Conservation (phyloP, 1,140 invertebrate genomes). For the Dysdera silvatica region DNA sequence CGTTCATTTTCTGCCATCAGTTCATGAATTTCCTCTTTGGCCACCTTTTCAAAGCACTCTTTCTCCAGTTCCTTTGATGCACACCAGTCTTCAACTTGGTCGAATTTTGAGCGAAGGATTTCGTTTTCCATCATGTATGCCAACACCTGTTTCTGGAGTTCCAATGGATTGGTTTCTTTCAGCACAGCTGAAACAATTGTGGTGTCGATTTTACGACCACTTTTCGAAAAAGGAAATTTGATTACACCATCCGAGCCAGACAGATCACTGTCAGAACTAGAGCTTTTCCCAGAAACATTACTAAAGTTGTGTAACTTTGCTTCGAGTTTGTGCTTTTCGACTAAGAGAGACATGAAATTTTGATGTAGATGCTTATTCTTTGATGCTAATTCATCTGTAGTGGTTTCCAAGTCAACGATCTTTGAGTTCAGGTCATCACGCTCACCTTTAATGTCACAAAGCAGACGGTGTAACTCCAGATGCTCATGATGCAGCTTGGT, state of each 20-base stretch:
- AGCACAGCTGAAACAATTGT: conserved; percentile 72
- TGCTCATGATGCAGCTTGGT: not conserved
- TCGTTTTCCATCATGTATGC: conserved; percentile 74
- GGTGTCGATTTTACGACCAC: conserved; percentile 28
- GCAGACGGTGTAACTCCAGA: not conserved
- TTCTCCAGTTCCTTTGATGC: not conserved
- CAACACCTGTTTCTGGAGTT: conserved; percentile 72
- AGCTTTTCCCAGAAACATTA: conserved; percentile 40
- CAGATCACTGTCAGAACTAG: not conserved
- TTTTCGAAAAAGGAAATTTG: too few species aligned
- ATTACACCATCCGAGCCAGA: not conserved
- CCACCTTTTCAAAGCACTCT: conserved; percentile 6
- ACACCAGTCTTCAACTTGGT: conserved; percentile 5
- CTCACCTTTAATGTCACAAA: not conserved
- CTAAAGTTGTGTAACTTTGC: conserved; percentile 46
- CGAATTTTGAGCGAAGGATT: conserved; percentile 46
- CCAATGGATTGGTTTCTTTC: conserved; percentile 65
- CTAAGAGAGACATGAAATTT: not conserved
- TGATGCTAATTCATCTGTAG: not conserved
- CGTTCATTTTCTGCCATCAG: conserved; percentile 25
- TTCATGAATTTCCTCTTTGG: conserved; percentile 9
- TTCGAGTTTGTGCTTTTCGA: conserved; percentile 48
- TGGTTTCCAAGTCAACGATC: not conserved
- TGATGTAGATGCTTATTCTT: not conserved
- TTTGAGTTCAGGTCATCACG: not conserved